Evolutionary conservation across 2,888 invertebrate genomes (phyloP).

Genomic region (Toxonevra muliebris): DNA sequence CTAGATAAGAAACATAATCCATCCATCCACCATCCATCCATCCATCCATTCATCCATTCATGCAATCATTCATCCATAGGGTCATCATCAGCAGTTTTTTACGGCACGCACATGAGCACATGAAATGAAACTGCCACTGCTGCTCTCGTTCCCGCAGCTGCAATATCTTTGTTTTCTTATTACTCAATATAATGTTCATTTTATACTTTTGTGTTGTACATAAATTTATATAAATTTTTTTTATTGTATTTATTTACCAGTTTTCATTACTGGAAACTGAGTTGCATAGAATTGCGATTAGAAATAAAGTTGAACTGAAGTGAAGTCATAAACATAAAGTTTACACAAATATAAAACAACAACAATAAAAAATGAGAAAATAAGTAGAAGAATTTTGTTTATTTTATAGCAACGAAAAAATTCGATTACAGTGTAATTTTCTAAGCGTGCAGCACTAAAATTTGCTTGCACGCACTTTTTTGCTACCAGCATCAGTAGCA

Average conservation of each 20-base stretch:
- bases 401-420: constrained; percentile 33
- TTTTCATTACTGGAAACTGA: constrained; percentile 38
- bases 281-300: constrained; percentile 41
- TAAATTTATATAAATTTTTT: constrained; percentile 40
- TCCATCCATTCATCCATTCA: constrained; percentile 28
- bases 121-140: background rate
- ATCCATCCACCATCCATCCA: background rate
- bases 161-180: constrained; percentile 43
- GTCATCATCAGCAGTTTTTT: constrained; percentile 47
- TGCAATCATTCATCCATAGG: constrained; percentile 31
- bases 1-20: constrained; percentile 22
- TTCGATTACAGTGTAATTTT: constrained; percentile 34
- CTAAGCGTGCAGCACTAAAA: constrained; percentile 26
- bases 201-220: constrained; percentile 30
- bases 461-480: constrained; percentile 24
- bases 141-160: background rate
- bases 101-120: constrained; percentile 39
- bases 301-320: constrained; percentile 21
- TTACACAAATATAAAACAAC: constrained; percentile 26
- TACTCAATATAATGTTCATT: constrained; percentile 45
- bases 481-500: constrained; percentile 1
- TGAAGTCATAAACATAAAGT: constrained; percentile 37
- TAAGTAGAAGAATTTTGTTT: background rate
- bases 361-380: background rate
- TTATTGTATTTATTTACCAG: constrained; percentile 39